phyloP scores from a whole-genome alignment of 2,797 vertebrate species.

The Oceanodroma leucorhoa region DNA sequence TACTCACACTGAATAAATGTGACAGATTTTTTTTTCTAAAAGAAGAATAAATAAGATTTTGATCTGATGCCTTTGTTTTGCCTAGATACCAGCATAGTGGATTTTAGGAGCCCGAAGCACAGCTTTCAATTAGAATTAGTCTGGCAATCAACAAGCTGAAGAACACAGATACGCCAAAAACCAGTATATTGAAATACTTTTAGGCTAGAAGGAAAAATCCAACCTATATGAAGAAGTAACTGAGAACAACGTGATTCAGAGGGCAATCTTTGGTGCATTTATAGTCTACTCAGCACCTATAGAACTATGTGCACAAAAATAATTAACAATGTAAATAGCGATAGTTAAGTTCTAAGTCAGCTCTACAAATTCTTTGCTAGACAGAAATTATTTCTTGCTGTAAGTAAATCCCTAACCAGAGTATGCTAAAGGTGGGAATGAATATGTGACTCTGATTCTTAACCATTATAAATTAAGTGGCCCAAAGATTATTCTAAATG shows the following conservation, averaged over 20 bases:
- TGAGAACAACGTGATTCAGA: background rate
- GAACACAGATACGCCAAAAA: background rate
- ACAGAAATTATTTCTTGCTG: background rate
- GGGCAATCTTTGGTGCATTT: background rate
- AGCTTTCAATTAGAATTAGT: background rate
- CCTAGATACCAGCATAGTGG: background rate
- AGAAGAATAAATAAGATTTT: background rate
- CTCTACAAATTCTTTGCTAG: background rate
- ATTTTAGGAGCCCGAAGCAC: background rate
- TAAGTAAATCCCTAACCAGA: background rate
- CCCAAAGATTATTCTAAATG: background rate
- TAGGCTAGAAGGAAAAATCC: background rate
- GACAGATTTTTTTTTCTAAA: background rate
- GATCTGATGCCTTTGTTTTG: background rate
- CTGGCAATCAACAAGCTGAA: background rate
- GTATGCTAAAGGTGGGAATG: background rate
- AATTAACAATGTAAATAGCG: background rate
- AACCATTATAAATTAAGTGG: background rate
- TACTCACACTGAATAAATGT: background rate
- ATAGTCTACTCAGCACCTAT: background rate
- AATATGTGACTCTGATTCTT: background rate
- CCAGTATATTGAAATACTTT: background rate
- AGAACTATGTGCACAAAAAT: background rate
- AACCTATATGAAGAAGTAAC: background rate
- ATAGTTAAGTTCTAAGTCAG: background rate